A percentile compares a stretch with the other conserved stretches of the same genome.
phyloP scores from a whole-genome alignment of 2,888 invertebrate species.

The Tupiocoris notatus region DNA sequence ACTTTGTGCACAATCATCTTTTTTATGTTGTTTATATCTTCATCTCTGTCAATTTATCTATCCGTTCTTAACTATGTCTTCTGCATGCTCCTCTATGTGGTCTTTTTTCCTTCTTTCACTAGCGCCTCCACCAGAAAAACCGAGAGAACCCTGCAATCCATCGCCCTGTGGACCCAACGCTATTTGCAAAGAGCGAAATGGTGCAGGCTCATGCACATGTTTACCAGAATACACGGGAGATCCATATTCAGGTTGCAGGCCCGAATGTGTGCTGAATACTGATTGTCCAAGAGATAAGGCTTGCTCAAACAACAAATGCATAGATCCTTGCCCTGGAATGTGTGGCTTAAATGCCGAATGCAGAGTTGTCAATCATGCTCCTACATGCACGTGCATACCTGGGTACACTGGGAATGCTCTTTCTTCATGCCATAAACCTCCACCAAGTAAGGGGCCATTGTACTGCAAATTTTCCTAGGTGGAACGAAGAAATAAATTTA shows the following conservation, averaged over 20 bases:
- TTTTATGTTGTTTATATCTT: too few relatives aligned
- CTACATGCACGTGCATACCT: constrained; percentile 71
- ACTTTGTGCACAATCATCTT: too few relatives aligned
- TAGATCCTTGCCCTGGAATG: constrained; percentile 73
- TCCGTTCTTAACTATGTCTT: background rate
- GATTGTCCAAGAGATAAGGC: constrained; percentile 71
- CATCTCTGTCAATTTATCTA: too few relatives aligned
- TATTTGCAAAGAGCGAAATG: constrained; percentile 70
- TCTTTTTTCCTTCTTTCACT: constrained; percentile 13
- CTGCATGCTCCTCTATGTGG: background rate
- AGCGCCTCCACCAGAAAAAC: constrained; percentile 55
- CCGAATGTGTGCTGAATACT: constrained; percentile 76
- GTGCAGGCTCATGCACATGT: constrained; percentile 75
- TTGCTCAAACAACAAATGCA: constrained; percentile 75
- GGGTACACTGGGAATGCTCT: constrained; percentile 72
- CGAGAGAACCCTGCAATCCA: constrained; percentile 71
- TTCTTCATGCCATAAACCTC: constrained; percentile 59
- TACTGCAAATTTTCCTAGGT: too few relatives aligned
- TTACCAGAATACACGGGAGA: constrained; percentile 72
- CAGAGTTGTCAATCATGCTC: constrained; percentile 71
- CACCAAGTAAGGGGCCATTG: constrained; percentile 56
- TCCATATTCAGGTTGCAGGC: constrained; percentile 74
- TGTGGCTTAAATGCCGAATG: constrained; percentile 78
- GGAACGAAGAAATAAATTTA: too few relatives aligned
- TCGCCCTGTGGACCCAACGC: constrained; percentile 79